Conservation (phyloP, 2,113 vertebrate species). For the Tringa solitaria region DNA sequence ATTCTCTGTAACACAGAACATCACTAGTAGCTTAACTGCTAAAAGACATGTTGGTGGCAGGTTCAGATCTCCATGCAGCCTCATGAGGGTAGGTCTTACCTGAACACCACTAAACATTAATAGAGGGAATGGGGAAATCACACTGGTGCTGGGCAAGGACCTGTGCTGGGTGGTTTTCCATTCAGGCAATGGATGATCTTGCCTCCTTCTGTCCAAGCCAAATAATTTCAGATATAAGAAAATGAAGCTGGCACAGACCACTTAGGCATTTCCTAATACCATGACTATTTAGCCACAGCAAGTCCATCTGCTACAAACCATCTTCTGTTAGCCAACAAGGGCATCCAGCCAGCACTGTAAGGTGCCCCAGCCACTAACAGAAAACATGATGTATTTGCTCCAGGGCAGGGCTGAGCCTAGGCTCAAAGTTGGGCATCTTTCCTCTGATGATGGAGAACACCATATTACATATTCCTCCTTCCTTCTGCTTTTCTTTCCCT, state of each 20-base stretch:
- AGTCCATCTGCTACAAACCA: neutral
- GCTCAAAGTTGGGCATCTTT: neutral
- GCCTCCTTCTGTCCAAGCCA: neutral
- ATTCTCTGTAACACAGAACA: neutral
- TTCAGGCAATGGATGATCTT: neutral
- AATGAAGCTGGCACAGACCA: neutral
- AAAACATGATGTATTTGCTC: neutral
- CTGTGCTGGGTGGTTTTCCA: neutral
- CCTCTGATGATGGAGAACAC: neutral
- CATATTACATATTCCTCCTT: neutral
- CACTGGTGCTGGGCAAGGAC: neutral
- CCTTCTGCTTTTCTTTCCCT: neutral
- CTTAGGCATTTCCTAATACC: neutral
- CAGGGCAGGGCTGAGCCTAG: neutral
- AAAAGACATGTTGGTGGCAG: neutral
- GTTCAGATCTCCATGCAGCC: neutral
- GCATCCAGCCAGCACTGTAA: neutral
- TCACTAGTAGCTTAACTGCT: neutral
- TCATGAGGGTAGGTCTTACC: neutral
- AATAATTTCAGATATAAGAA: neutral
- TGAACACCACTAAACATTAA: neutral
- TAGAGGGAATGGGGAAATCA: neutral
- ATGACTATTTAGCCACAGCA: neutral
- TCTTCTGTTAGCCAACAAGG: neutral
- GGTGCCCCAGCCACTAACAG: neutral